Evolutionary conservation across 1,140 invertebrate species (phyloP).

Genomic region (Stegodyphus mimosarum): DNA sequence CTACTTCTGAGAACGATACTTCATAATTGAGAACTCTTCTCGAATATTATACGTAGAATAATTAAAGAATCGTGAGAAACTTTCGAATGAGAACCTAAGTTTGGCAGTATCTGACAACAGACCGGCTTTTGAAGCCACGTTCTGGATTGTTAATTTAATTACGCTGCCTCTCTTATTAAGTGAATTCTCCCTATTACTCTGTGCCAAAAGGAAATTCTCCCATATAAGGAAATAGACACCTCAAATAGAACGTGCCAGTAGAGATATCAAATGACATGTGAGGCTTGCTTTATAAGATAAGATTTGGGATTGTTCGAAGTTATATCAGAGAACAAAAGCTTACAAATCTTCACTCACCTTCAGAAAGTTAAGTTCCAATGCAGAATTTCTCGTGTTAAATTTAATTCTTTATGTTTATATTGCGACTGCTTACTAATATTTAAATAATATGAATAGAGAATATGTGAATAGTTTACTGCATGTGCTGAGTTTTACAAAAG

Average conservation of each 20-base stretch:
- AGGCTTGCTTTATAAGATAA: not conserved
- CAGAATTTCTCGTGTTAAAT: too few relatives aligned
- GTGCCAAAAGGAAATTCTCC: not conserved
- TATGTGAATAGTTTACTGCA: too few relatives aligned
- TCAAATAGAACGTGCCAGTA: not conserved
- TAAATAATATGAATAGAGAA: too few relatives aligned
- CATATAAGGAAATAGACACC: not conserved
- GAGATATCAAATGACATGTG: too few relatives aligned
- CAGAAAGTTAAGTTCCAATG: too few relatives aligned
- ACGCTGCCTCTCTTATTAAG: constrained; percentile 23
- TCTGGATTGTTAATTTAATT: constrained; percentile 52
- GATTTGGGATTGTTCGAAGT: not conserved
- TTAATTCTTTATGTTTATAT: too few relatives aligned
- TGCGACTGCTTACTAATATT: too few relatives aligned
- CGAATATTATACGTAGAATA: constrained; percentile 26
- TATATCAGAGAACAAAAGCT: not conserved
- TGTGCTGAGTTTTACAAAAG: too few relatives aligned
- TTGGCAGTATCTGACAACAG: constrained; percentile 32
- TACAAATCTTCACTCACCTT: too few relatives aligned
- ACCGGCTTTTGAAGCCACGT: not conserved
- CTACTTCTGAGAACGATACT: too few relatives aligned
- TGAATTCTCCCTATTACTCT: constrained; percentile 4
- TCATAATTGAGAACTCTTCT: not conserved
- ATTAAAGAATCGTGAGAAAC: constrained; percentile 34
- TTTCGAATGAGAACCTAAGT: constrained; percentile 30